A percentile compares a stretch with the other conserved stretches of the same genome.
phyloP scores from a whole-genome alignment of 2,113 vertebrate genomes.

The Phycodurus eques region DNA sequence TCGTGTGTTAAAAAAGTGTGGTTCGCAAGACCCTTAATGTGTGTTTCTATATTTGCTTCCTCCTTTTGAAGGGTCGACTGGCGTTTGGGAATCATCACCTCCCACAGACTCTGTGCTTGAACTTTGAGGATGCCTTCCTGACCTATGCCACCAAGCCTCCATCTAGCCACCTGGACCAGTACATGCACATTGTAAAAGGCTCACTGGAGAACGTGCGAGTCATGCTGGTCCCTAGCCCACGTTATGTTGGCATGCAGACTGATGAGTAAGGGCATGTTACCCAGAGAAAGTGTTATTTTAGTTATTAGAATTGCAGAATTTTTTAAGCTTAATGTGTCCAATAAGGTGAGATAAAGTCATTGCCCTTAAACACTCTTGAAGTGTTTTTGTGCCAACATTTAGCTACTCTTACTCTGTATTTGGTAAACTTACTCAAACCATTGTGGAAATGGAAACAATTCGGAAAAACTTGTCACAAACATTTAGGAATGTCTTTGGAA shows the following conservation, averaged over 20 bases:
- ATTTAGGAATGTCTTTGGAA: not conserved
- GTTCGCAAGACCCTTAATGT: not conserved
- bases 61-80: conserved; percentile 81
- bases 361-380: not conserved
- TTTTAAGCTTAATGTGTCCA: not conserved
- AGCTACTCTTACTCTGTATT: not conserved
- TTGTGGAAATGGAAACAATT: not conserved
- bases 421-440: not conserved
- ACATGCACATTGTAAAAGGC: conserved; percentile 97
- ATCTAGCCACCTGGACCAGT: conserved; percentile 95
- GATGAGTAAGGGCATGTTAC: conserved; percentile 84
- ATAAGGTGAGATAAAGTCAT: not conserved
- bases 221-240: conserved; percentile 95
- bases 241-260: conserved; percentile 91
- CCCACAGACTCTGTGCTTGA: conserved; percentile 92
- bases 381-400: not conserved
- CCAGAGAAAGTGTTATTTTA: not conserved
- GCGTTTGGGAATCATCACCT: conserved; percentile 97
- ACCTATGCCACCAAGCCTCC: conserved; percentile 98
- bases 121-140: conserved; percentile 95
- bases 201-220: conserved; percentile 96
- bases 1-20: not conserved
- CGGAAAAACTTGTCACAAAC: not conserved
- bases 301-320: not conserved
- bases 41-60: not conserved